A percentile compares a stretch with the other conserved stretches of the same genome.
Conservation (phyloP, 2,888 invertebrate species). For the Tridacna crocea region DNA sequence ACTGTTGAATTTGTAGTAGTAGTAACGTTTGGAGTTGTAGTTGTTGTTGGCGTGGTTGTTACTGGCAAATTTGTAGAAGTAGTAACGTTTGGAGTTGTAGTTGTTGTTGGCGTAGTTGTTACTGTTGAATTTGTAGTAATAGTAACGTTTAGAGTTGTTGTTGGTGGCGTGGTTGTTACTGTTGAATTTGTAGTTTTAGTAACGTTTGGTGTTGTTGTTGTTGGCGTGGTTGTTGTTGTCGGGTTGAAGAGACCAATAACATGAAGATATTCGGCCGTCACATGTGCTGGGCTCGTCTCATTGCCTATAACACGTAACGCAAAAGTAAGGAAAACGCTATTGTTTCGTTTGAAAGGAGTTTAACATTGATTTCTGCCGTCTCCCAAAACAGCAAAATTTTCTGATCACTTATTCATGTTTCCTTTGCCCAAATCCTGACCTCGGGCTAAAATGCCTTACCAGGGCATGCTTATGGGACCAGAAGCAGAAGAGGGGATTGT, state of each 20-base stretch:
- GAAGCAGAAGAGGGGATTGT: too few relatives aligned
- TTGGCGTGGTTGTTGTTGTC: constrained; percentile 6
- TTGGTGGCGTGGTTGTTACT: background rate
- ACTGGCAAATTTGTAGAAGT: constrained; percentile 6
- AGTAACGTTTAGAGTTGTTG: background rate
- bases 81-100: background rate
- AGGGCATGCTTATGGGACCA: too few relatives aligned
- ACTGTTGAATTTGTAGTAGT: constrained; percentile 4
- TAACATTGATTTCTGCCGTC: too few relatives aligned
- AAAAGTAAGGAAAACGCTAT: too few relatives aligned
- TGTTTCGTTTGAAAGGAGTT: too few relatives aligned
- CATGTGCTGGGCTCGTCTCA: background rate
- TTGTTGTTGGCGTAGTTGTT: background rate
- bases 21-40: background rate
- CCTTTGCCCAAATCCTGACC: too few relatives aligned
- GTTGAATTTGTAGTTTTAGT: background rate
- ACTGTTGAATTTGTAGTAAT: constrained; percentile 15
- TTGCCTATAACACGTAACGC: background rate
- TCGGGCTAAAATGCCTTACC: too few relatives aligned
- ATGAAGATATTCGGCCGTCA: constrained; percentile 5
- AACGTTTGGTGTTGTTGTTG: background rate
- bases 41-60: constrained; percentile 1
- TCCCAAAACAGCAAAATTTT: too few relatives aligned
- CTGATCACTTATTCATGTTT: too few relatives aligned
- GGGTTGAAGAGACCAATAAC: background rate